These are phyloP conservation scores for Atopsyche davidsoni DNA, from an alignment of 1,140 invertebrate genomes.

Conservation along the genomic window DNA sequence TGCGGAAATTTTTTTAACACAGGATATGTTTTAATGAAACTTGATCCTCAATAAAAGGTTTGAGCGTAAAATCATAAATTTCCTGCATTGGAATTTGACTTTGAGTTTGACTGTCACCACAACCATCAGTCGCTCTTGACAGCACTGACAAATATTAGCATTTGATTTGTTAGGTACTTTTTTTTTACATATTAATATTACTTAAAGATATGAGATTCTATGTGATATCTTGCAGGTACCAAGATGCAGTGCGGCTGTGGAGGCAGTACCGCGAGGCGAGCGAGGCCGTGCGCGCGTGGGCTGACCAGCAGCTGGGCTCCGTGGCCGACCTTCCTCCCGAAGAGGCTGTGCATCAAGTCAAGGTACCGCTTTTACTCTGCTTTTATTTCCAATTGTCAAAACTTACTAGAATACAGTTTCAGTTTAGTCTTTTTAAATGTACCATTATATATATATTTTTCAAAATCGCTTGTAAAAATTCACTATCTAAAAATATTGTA, in stretches of 20 bases:
- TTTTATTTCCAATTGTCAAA: background rate
- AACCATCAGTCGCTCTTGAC: too few relatives aligned
- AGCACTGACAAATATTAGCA: too few relatives aligned
- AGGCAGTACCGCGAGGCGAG: constrained; percentile 67
- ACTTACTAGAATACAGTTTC: background rate
- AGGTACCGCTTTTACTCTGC: constrained; percentile 46
- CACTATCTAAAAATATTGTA: background rate
- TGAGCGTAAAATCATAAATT: too few relatives aligned
- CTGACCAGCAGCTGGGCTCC: constrained; percentile 61
- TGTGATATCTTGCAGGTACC: constrained; percentile 45
- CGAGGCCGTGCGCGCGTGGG: constrained; percentile 64
- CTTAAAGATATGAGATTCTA: too few relatives aligned
- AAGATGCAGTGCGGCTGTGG: constrained; percentile 71
- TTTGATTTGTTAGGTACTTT: background rate
- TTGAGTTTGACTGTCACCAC: too few relatives aligned
- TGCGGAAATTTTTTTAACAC: constrained; percentile 3
- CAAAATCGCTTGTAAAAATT: background rate
- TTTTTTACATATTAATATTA: background rate
- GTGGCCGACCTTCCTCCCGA: constrained; percentile 56
- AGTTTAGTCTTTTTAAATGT: background rate
- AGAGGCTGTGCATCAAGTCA: constrained; percentile 54
- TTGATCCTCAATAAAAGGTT: too few relatives aligned
- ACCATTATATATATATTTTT: background rate
- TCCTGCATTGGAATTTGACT: too few relatives aligned
- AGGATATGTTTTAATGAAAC: too few relatives aligned